Base-by-base conservation (phyloP, 2,888 invertebrate species). In the Rosalia funebris region DNA sequence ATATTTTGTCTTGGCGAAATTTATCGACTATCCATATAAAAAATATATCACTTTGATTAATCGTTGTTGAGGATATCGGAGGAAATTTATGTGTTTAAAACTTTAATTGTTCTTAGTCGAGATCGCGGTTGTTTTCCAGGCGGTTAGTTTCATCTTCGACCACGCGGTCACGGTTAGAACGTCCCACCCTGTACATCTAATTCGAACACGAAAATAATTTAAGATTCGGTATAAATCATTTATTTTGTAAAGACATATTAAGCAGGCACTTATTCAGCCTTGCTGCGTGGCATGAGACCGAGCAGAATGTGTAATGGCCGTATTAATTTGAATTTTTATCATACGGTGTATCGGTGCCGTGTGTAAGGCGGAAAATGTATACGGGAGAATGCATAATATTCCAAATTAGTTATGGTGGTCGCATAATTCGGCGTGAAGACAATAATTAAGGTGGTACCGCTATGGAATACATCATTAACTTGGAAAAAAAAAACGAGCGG, bases 351-450 rank as follows among this genome's bases (percentile, higher is more conserved):
- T 34, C 11, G 2, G 32, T 47, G 47, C 46, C 46, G 39, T 47
- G 19, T 56, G 50, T 16, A 39, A 17, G 39, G 41, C 25, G 25
- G 25, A 20, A 20, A 11, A 47, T 14, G 46, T 56, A 56, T 20
- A 56, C 19, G 36, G 37, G 41, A 55, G 56, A 41, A 39, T 25
- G 47, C 32, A 55, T 56, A 56, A 56, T 56, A 31, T 45, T 9
- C 17, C 20, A 20, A 37, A 56, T 56, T 47, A 56, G 56, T 56
- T 39, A 56, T 37, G 56, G 56, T 56, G 47, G 56, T 46, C 25
- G 47, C n/a, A 56, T 56, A 56, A 56, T 56, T 56, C 47, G 56
- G 45, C 56, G 47, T 56, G 56, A 56, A 53, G 44, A 56, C 41
- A 46, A 56, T 56, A 47, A 56, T 56, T 39, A 47, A 47, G 56